These are phyloP conservation scores for Stylophora pistillata DNA, from an alignment of 64 coral and sea anemone species.

Conservation along the genomic window DNA sequence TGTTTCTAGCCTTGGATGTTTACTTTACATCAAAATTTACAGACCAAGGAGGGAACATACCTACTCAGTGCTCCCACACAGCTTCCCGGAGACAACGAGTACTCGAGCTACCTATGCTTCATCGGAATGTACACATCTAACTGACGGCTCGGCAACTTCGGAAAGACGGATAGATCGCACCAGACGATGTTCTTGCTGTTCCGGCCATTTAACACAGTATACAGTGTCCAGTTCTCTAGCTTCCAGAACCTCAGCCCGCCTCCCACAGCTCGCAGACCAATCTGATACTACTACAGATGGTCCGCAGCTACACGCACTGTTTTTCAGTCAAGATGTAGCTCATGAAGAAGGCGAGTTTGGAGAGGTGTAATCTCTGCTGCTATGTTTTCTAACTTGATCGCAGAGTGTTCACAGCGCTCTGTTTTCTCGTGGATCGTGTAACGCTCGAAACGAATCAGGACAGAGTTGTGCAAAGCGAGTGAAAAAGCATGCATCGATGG, in stretches of 20 bases:
- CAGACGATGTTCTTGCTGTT: neutral
- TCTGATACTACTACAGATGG: too few relatives aligned
- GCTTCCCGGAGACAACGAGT: neutral
- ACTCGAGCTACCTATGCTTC: neutral
- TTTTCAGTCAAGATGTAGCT: too few relatives aligned
- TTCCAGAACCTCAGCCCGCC: neutral
- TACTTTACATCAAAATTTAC: neutral
- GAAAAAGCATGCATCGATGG: too few relatives aligned
- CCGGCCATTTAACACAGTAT: neutral
- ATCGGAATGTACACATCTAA: neutral
- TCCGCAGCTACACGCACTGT: too few relatives aligned
- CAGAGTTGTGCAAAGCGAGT: too few relatives aligned
- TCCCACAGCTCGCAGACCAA: too few relatives aligned
- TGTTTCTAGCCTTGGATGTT: neutral
- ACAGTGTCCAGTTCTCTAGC: neutral
- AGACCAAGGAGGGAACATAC: neutral
- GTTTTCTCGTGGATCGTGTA: too few relatives aligned
- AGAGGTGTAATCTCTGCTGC: too few relatives aligned
- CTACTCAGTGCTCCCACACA: neutral
- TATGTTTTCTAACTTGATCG: too few relatives aligned
- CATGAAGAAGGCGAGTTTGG: too few relatives aligned
- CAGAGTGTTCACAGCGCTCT: too few relatives aligned
- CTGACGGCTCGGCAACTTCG: neutral
- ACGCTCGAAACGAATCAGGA: too few relatives aligned
- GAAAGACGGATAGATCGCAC: neutral